Base-by-base conservation (phyloP, 2,888 invertebrate genomes). In the Nysson spinosus region DNA sequence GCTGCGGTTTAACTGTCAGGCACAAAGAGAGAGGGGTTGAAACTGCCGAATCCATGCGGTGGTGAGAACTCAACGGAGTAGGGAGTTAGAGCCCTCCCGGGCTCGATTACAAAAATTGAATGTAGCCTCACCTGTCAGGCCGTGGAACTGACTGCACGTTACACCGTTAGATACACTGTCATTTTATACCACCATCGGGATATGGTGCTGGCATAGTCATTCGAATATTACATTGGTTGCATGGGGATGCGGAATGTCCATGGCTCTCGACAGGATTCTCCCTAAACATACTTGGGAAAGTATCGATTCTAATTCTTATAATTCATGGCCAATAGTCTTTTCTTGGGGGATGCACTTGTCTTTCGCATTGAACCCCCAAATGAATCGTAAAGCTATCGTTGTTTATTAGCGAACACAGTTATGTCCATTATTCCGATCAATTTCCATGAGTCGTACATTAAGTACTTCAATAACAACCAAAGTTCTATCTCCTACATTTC, bases 101-200 rank as follows among this genome's bases (percentile, higher is more conserved):
- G 77, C 66, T 76, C 69, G 77, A 77, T 77, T 73, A 73, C 74
- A 77, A 75, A 75, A 75, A 75, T 76, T 76, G 77, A 75, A 75
- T 77, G 75, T 77, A 68, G 69, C 71, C 69, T 77, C 74, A 74
- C 68, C 77, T 71, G 77, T 77, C 76, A 68, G 71, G 50, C 54
- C 46, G 19, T 52, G 40, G 47, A 52, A 63, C 57, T 52, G 50
- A 49, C 65, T 49, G 52, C 43, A 24, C 54, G 73, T 62, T 61
- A 57, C 50, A 71, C 47, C 47, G 68, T 69, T 69, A 52, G 64
- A 56, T 57, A 55, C 57, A 60, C 44, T 40, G 60, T 66, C 62
- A 43, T 34, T 67, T 73, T 67, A 74, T 56, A 54, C 54, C 32
- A 50, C 58, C 55, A 65, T 24, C 54, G 64, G 64, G 60, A 61